Base-by-base conservation (phyloP, 2,888 invertebrate species). In the Eilema griseolum region DNA sequence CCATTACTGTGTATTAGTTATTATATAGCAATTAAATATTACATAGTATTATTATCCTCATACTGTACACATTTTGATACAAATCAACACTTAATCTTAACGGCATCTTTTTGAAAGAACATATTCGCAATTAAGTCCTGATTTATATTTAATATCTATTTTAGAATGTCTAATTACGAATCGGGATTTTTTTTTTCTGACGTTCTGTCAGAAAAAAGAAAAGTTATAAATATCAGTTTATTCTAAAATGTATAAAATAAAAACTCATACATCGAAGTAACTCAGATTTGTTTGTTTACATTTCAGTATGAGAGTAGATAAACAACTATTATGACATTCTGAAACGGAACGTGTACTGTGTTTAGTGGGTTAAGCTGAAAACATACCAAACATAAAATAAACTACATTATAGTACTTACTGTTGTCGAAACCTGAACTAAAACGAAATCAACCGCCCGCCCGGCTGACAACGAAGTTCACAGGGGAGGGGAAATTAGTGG, bases 341-440 rank as follows among this genome's bases (percentile, higher is more conserved):
- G 24, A 62, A 41, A 41, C 62, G 10, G 26, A 62, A 23, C 7
- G 12, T 31, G 28, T 63, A 46, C 56, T 20, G 24, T 23, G 33
- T 59, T 71, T 76, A 74, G 80, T 69, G 77, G 74, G 78, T 76
- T 76, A 80, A 80, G 72, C 66, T 69, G 71, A 73, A 70, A 66
- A 61, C 23, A 63, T n/a, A 46, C 37, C 28, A 57, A 63, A 76
- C 59, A 67, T 16, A 69, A 52, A 31, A 66, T 37, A 64, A 67
- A 67, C 41, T 56, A 66, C 65, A 59, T 61, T 46, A 62, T 26
- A 4, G 66, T 80, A 80, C 80, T 80, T 82, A 80, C 80, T 74
- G 70, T 79, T 67, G 28, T 64, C 61, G 61, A 28, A 57, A 71
- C 73, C 60, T 70, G 52, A 68, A 72, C 37, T 56, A 71, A 62